Percentiles rank a stretch among this genome's conserved stretches.
phyloP scores from a whole-genome alignment of 92 coral and sea anemone species.

The Scolanthus callimorphus region DNA sequence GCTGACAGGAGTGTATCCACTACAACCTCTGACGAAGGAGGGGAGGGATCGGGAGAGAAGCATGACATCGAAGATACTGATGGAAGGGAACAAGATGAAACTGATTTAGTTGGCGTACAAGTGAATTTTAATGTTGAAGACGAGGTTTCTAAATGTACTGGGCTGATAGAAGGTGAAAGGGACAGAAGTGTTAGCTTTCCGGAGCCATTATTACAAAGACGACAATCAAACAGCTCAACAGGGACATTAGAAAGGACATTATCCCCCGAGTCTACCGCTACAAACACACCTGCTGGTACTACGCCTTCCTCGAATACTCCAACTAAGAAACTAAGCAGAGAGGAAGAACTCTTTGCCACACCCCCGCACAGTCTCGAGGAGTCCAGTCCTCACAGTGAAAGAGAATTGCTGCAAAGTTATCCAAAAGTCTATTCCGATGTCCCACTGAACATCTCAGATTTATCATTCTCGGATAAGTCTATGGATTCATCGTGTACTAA shows the following conservation, averaged over 20 bases:
- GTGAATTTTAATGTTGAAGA: not conserved
- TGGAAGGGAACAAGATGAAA: not conserved
- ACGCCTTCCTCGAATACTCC: not conserved
- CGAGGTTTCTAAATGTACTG: not conserved
- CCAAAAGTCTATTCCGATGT: constrained; percentile 64
- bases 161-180: not conserved
- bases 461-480: constrained; percentile 65
- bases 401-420: constrained; percentile 7
- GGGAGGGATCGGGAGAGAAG: not conserved
- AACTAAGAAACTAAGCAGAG: not conserved
- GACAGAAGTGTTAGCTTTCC: not conserved
- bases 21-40: constrained; percentile 23
- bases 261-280: not conserved
- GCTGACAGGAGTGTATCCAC: constrained; percentile 40
- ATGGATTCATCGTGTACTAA: constrained; percentile 34
- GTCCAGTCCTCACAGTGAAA: not conserved
- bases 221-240: not conserved
- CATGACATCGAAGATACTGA: constrained; percentile 1
- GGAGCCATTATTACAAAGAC: not conserved
- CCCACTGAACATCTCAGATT: constrained; percentile 64
- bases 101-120: not conserved
- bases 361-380: constrained; percentile 10
- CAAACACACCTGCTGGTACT: not conserved
- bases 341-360: too few relatives aligned
- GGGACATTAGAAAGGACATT: not conserved